Evolutionary conservation across 2,888 invertebrate genomes (phyloP), one percentile per base, ranked within the genome.

Genomic region (Synanthedon andrenaeformis): DNA sequence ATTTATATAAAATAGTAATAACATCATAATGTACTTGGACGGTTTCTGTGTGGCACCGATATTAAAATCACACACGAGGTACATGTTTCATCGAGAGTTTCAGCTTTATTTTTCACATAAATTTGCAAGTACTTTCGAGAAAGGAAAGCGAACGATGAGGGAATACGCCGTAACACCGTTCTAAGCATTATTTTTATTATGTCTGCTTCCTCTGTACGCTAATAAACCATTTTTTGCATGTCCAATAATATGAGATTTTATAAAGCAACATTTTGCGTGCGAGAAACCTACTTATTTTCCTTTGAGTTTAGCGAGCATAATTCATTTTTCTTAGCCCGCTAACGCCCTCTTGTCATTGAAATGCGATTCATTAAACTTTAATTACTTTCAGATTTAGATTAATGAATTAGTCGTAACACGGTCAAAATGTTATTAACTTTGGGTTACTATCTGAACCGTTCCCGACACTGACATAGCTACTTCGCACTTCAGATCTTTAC

Each of bases 141-240:
- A 55, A 50, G 51, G 53, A 50, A 55, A 57, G 49, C 49, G 23
- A 59, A 53, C 54, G 53, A 45, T 58, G 62, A 59, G 59, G 58
- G 61, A 56, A 60, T 57, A 41, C 51, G 49, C 54, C 56, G 45
- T 42, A 57, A 58, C 62, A 56, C 59, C 60, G 59, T 62, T 64
- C 53, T 57, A 55, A 55, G 58, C 61, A 62, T 70, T 67, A 70
- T 70, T 70, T 72, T 71, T 70, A 73, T 73, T 68, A 67, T 65
- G 66, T 67, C 66, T 66, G 65, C 64, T 66, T 65, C 66, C 67
- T 60, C 59, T 58, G 61, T 63, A 60, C 62, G 67, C 62, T 71
- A 72, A 69, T 72, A 73, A 73, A 71, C 67, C 69, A 67, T 66
- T 70, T 69, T 67, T 52, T 56, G 42, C 13, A 52, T 64, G 61